phyloP scores from a whole-genome alignment of 1,140 invertebrate genomes.

The Drosophila obscura region DNA sequence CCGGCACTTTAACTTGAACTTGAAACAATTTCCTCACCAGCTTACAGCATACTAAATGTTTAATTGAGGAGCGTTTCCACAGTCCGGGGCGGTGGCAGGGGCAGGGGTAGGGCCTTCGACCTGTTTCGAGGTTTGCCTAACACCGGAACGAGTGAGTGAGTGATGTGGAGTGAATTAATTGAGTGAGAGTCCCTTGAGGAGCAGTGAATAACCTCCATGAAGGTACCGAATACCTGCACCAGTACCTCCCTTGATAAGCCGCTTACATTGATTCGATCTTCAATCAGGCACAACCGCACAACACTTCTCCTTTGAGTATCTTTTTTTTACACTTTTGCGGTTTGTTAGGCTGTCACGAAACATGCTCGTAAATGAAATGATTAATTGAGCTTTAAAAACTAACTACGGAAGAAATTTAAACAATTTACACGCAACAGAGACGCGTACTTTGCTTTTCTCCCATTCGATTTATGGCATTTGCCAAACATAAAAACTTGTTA shows the following conservation, averaged over 20 bases:
- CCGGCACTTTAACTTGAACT: conserved; percentile 71
- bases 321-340: conserved; percentile 9
- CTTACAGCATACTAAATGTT: conserved; percentile 37
- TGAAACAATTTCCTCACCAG: conserved; percentile 61
- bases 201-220: conserved; percentile 44
- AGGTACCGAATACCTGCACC: no score
- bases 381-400: conserved; percentile 38
- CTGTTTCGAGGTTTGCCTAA: conserved; percentile 38
- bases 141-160: no score
- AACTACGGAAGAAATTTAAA: conserved; percentile 44
- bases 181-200: conserved; percentile 17
- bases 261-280: conserved; percentile 50
- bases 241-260: conserved; percentile 29
- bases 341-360: conserved; percentile 44
- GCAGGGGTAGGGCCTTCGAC: conserved; percentile 44
- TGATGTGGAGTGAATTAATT: no score
- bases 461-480: conserved; percentile 22
- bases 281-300: conserved; percentile 39
- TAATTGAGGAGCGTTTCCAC: conserved; percentile 61
- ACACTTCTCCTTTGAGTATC: conserved; percentile 30
- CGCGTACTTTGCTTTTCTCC: neutral
- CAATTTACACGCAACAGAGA: conserved; percentile 28
- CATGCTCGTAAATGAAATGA: conserved; percentile 24
- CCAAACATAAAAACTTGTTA: conserved; percentile 3
- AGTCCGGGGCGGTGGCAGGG: conserved; percentile 5